These are phyloP conservation scores for Leucoraja ocellata DNA, from an alignment of 2,797 vertebrate genomes.

Conservation along the genomic window DNA sequence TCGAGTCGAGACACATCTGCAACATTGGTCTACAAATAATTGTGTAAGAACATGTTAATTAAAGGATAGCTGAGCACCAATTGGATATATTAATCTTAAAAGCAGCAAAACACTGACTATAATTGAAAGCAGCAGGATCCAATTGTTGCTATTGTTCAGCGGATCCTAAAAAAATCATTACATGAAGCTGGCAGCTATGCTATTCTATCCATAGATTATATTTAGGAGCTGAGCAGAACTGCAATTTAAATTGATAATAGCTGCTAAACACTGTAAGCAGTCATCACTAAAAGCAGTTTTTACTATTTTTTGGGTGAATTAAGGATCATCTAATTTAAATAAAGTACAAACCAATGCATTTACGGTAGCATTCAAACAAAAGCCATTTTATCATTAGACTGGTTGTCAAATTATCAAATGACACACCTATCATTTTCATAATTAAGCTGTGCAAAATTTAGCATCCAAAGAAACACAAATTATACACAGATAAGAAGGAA, in stretches of 20 bases:
- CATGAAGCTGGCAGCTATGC: neutral
- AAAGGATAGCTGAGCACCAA: neutral
- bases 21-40: neutral
- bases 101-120: neutral
- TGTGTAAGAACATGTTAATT: neutral
- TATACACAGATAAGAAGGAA: no score
- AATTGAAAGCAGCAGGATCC: neutral
- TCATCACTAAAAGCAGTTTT: neutral
- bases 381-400: neutral
- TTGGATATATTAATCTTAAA: neutral
- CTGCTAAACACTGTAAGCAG: neutral
- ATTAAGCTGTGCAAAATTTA: no score
- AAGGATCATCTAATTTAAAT: neutral
- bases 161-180: neutral
- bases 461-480: no score
- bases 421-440: no score
- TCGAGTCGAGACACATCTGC: neutral
- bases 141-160: neutral
- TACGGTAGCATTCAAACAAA: neutral
- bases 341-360: neutral
- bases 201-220: neutral
- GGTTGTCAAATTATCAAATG: neutral
- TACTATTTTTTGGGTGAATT: neutral
- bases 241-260: neutral
- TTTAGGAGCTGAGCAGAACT: neutral